Conservation (phyloP, 1,140 invertebrate species). For the Ips typographus region DNA sequence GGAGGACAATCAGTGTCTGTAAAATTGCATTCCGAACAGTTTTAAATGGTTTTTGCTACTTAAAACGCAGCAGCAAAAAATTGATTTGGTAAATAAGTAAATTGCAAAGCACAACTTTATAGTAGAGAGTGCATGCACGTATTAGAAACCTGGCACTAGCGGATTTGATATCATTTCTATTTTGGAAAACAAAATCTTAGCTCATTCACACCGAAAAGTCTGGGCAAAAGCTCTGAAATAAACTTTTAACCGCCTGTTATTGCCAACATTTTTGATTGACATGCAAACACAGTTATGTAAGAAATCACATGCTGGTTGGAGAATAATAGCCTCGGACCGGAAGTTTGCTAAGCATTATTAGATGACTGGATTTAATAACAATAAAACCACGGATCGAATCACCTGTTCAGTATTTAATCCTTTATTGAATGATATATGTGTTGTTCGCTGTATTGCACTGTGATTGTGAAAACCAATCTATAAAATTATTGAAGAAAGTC, state of each 20-base stretch:
- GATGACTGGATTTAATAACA: too few relatives aligned
- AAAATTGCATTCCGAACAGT: slow-evolving; percentile 2
- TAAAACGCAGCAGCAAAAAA: slow-evolving; percentile 13
- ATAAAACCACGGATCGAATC: too few relatives aligned
- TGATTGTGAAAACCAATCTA: too few relatives aligned
- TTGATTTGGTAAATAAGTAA: background rate
- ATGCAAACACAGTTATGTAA: slow-evolving; percentile 28
- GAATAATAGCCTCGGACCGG: background rate
- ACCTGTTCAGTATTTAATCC: too few relatives aligned
- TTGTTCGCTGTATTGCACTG: too few relatives aligned
- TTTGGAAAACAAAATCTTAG: slow-evolving; percentile 24
- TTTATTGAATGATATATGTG: too few relatives aligned
- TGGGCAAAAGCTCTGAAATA: background rate
- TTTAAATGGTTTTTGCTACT: slow-evolving; percentile 3
- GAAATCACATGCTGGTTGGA: slow-evolving; percentile 12
- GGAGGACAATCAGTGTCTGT: background rate
- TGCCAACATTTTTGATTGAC: slow-evolving; percentile 25
- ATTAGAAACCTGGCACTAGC: too few relatives aligned
- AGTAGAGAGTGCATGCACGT: too few relatives aligned
- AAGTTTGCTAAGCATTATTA: too few relatives aligned
- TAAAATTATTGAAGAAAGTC: too few relatives aligned
- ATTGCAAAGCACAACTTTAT: background rate
- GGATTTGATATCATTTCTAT: slow-evolving; percentile 17
- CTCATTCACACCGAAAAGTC: slow-evolving; percentile 23
- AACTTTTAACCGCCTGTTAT: slow-evolving; percentile 10